Evolutionary conservation across 1,140 invertebrate genomes (phyloP).

Genomic region (Drosophila subobscura): DNA sequence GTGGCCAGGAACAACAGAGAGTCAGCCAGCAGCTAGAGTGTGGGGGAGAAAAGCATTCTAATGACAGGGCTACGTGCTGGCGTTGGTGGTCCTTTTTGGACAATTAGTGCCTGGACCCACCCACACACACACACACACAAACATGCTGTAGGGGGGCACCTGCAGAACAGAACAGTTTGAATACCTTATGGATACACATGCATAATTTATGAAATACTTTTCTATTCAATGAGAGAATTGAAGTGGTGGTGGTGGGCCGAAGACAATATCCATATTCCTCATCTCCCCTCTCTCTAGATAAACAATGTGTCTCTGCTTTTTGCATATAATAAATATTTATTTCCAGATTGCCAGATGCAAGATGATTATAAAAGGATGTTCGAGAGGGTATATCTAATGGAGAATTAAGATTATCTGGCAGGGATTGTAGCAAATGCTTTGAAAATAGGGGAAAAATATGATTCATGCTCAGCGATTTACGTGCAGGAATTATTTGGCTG

Average conservation of each 20-base stretch:
- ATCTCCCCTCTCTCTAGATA: no score
- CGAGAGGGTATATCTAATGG: no score
- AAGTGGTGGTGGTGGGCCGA: neutral
- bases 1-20: neutral
- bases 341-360: no score
- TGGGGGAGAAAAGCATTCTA: conserved; percentile 44
- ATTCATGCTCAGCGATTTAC: no score
- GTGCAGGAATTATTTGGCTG: no score
- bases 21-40: conserved; percentile 18
- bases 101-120: conserved; percentile 65
- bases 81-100: conserved; percentile 73
- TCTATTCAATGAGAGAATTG: conserved; percentile 20
- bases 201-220: conserved; percentile 73
- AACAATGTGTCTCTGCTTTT: no score
- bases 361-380: no score
- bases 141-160: conserved; percentile 37
- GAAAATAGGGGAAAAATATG: no score
- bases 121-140: conserved; percentile 13
- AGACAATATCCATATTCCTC: neutral
- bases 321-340: no score
- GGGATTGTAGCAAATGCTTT: no score
- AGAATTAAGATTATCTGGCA: no score
- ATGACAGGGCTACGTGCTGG: conserved; percentile 64
- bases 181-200: conserved; percentile 52
- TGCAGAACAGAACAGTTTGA: conserved; percentile 41